Evolutionary conservation across 2,888 invertebrate genomes (phyloP).

Genomic region (Drosophila neotestacea): DNA sequence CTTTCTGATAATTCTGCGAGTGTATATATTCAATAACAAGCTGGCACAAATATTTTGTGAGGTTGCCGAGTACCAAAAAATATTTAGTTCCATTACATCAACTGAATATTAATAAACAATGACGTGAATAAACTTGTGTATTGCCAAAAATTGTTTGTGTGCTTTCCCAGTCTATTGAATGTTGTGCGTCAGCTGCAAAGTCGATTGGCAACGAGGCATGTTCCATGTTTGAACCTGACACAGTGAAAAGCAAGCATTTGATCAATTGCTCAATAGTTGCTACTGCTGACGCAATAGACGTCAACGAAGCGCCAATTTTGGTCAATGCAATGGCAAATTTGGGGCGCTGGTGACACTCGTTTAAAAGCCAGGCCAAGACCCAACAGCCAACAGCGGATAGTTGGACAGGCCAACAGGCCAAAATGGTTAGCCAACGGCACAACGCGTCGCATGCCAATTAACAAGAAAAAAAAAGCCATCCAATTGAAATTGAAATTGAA

Average conservation of each 20-base stretch:
- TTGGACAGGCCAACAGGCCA: conserved; percentile 30
- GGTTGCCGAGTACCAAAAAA: conserved; percentile 20
- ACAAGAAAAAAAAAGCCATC: conserved; percentile 23
- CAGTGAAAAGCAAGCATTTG: conserved; percentile 65
- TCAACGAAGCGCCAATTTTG: conserved; percentile 65
- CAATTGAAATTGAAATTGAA: conserved; percentile 68
- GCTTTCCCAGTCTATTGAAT: conserved; percentile 21
- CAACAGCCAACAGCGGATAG: conserved; percentile 19
- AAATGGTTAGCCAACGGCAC: conserved; percentile 51
- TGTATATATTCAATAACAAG: conserved; percentile 17
- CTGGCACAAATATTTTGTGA: conserved; percentile 30
- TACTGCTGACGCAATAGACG: conserved; percentile 64
- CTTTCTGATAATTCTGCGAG: no score
- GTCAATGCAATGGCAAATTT: conserved; percentile 73
- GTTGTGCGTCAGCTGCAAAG: conserved; percentile 53
- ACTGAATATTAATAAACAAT: conserved; percentile 77
- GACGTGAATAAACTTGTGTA: conserved; percentile 57
- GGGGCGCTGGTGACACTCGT: conserved; percentile 68
- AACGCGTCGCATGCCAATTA: conserved; percentile 67
- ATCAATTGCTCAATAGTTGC: conserved; percentile 72
- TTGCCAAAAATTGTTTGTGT: conserved; percentile 35
- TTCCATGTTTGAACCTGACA: conserved; percentile 72
- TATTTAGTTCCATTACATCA: conserved; percentile 69
- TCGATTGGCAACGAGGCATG: conserved; percentile 33
- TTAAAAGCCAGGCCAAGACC: conserved; percentile 46